A percentile compares a stretch with the other conserved stretches of the same genome.
These are phyloP conservation scores for Melanocharis versteri DNA, from an alignment of 2,113 vertebrate genomes.

Conservation along the genomic window DNA sequence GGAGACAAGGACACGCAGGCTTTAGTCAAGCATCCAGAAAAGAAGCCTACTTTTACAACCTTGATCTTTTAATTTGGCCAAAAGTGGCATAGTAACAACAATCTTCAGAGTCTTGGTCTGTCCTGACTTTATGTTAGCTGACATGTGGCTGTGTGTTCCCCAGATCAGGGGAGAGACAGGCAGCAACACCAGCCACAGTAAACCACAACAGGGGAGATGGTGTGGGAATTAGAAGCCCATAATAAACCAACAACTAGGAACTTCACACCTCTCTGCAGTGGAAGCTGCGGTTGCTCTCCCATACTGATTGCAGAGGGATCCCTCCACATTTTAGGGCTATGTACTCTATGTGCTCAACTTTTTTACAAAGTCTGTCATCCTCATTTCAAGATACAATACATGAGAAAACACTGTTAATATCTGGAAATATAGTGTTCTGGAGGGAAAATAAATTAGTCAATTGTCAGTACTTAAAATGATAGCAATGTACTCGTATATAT, in stretches of 20 bases:
- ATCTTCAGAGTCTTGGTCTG: background rate
- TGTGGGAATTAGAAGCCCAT: background rate
- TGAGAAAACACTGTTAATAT: background rate
- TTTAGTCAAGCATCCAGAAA: background rate
- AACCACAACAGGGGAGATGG: background rate
- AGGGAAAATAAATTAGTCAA: background rate
- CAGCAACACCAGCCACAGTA: background rate
- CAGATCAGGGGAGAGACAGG: background rate
- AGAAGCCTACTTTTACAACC: background rate
- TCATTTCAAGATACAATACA: background rate
- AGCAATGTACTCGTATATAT: background rate
- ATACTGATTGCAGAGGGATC: background rate
- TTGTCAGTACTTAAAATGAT: background rate
- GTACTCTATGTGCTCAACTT: accelerated
- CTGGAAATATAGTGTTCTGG: background rate
- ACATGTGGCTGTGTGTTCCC: background rate
- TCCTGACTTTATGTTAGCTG: background rate
- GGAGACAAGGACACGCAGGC: background rate
- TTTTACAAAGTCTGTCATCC: background rate
- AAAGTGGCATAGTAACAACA: background rate
- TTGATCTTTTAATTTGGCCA: background rate
- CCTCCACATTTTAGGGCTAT: background rate
- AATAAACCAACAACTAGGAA: background rate
- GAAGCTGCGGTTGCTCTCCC: background rate
- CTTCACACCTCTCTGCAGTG: background rate